Evolutionary conservation across 2,113 vertebrate species (phyloP).

Genomic region (Talpa occidentalis): DNA sequence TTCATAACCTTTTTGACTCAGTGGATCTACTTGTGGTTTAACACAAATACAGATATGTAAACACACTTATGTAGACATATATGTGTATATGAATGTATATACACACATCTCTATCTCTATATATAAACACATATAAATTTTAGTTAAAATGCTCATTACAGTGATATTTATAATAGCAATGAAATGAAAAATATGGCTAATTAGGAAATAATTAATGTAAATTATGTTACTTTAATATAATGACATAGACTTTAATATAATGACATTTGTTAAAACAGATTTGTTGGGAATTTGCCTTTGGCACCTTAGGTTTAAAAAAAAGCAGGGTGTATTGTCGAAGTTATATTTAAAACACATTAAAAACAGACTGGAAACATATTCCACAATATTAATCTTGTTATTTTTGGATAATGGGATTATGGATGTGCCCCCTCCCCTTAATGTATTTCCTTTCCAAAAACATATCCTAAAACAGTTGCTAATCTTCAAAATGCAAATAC

Average conservation of each 20-base stretch:
- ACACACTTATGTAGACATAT: accelerated
- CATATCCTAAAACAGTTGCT: background rate
- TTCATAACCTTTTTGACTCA: background rate
- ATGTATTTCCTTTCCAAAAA: background rate
- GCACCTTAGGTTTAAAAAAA: background rate
- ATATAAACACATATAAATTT: background rate
- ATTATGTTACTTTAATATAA: background rate
- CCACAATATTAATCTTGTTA: background rate
- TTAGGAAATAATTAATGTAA: background rate
- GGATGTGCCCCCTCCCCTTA: background rate
- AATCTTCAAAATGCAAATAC: conserved; percentile 5
- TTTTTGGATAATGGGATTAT: background rate
- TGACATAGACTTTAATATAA: background rate
- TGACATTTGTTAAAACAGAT: background rate
- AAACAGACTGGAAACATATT: background rate
- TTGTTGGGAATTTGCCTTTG: background rate
- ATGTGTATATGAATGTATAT: background rate
- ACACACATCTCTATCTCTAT: background rate
- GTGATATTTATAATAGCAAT: background rate
- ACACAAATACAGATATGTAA: background rate
- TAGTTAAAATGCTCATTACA: background rate
- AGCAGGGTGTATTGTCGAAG: background rate
- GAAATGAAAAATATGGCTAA: background rate
- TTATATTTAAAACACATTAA: background rate
- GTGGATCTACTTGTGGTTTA: background rate